phyloP scores from a whole-genome alignment of 2,888 invertebrate genomes.

The Epirrhoe alternata region DNA sequence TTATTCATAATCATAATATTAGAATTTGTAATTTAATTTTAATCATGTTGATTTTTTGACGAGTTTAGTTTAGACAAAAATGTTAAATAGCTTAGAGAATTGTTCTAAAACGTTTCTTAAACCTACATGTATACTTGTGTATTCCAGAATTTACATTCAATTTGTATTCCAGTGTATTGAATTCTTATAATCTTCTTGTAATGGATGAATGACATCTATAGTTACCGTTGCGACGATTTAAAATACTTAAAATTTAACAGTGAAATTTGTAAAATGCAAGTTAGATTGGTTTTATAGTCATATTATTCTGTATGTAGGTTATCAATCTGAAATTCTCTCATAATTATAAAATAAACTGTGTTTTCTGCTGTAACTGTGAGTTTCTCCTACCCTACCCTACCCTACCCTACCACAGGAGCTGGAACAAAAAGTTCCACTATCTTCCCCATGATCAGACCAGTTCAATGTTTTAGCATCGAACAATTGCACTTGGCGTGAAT shows the following conservation, averaged over 20 bases:
- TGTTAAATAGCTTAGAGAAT: slow-evolving; percentile 78
- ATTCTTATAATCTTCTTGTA: slow-evolving; percentile 78
- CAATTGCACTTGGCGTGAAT: too few relatives aligned
- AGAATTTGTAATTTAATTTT: slow-evolving; percentile 72
- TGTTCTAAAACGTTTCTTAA: slow-evolving; percentile 69
- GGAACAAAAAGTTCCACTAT: too few relatives aligned
- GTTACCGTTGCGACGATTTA: slow-evolving; percentile 59
- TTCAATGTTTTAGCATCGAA: too few relatives aligned
- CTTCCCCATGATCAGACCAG: too few relatives aligned
- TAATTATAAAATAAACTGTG: slow-evolving; percentile 86
- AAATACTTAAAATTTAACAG: slow-evolving; percentile 61
- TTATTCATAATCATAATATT: slow-evolving; percentile 61
- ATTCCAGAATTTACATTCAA: slow-evolving; percentile 75
- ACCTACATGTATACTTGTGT: slow-evolving; percentile 59
- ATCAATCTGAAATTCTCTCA: slow-evolving; percentile 86
- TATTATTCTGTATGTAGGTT: slow-evolving; percentile 85
- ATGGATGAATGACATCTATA: slow-evolving; percentile 69
- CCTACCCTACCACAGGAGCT: too few relatives aligned
- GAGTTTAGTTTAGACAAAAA: slow-evolving; percentile 77
- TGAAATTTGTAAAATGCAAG: slow-evolving; percentile 78
- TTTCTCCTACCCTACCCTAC: not conserved
- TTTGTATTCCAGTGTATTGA: slow-evolving; percentile 73
- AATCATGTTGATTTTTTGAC: slow-evolving; percentile 75
- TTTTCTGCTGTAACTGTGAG: slow-evolving; percentile 80
- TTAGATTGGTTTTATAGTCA: slow-evolving; percentile 85